phyloP scores from a whole-genome alignment of 1,140 invertebrate genomes.

The Nephotettix cincticeps region DNA sequence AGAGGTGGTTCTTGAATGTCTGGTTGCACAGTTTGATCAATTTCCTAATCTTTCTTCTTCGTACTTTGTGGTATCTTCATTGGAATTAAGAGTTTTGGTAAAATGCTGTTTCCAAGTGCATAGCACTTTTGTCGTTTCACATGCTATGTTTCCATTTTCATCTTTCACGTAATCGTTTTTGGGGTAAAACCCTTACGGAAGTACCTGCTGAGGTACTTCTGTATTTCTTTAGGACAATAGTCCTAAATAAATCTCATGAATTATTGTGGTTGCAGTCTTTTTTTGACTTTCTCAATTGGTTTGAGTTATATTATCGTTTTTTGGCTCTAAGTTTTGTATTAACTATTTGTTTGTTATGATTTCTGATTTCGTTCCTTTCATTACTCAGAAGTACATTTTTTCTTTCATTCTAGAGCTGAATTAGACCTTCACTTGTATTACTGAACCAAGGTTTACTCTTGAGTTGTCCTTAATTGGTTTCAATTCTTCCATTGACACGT shows the following conservation, averaged over 20 bases:
- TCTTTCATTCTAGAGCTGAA: constrained; percentile 19
- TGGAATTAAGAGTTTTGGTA: constrained; percentile 23
- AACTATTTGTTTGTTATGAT: constrained; percentile 1
- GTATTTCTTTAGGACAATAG: too few species aligned
- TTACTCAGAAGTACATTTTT: constrained; percentile 11
- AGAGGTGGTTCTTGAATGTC: too few species aligned
- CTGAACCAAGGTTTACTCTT: constrained; percentile 32
- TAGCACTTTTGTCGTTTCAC: neutral
- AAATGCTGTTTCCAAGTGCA: constrained; percentile 27
- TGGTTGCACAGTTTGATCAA: neutral
- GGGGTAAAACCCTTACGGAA: constrained; percentile 31
- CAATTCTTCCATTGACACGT: too few species aligned
- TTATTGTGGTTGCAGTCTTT: neutral
- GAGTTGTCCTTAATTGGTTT: neutral
- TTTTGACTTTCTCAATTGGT: constrained; percentile 28
- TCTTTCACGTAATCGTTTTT: neutral
- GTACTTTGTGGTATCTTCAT: neutral
- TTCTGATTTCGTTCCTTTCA: neutral
- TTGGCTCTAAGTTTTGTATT: constrained; percentile 32
- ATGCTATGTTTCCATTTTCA: neutral
- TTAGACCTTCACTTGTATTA: constrained; percentile 19
- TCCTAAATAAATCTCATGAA: constrained; percentile 28
- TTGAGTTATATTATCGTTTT: constrained; percentile 25
- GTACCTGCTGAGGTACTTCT: too few species aligned
- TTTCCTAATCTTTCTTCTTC: neutral